Base-by-base conservation (phyloP, 2,888 invertebrate species). In the Coecobrya sp. region DNA sequence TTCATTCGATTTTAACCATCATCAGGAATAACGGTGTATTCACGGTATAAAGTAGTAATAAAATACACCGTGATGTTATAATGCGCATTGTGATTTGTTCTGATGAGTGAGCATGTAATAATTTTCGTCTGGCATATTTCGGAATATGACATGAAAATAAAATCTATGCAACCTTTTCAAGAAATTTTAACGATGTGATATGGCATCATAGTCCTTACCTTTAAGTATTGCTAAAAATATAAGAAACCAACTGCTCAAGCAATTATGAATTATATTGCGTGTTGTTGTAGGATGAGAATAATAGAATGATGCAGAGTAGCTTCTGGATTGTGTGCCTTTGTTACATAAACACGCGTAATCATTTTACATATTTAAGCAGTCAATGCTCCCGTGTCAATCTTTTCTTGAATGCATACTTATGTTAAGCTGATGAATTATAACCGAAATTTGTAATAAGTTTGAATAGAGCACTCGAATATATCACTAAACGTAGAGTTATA, bases 331-430 rank as follows among this genome's bases (percentile, higher is more conserved):
- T 13, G n/a, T 84, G 27, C 30, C 42, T 49, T 7, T 25, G 49
- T 7, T 49, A 79, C 13, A n/a, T n/a, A 45, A 76, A 52, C 22
- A 45, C 45, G 45, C 36, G 16, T n/a, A 30, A 27, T n/a, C 36
- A 27, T 49, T 62, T 19, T 76, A 42, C 27, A 30, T 62, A 52
- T 52, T 65, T 65, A 25, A 22, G 42, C 82, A 89, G 89, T 87
- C 87, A 87, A 59, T 62, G 87, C 87, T 42, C 87, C 59, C 87
- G 25, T 59, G 52, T 85, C 19, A 10, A 4, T 27, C 5, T 30
- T 70, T 30, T 70, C 27, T 55, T 55, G n/a, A n/a, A 52, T 52
- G 55, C 30, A 22, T 52, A 42, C 16, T 52, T 81, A 36, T 4
- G n/a, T n/a, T n/a, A n/a, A n/a, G n/a, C n/a, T n/a, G n/a, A 2